Conservation (phyloP, 2,797 vertebrate genomes). For the Megalops cyprinoides region DNA sequence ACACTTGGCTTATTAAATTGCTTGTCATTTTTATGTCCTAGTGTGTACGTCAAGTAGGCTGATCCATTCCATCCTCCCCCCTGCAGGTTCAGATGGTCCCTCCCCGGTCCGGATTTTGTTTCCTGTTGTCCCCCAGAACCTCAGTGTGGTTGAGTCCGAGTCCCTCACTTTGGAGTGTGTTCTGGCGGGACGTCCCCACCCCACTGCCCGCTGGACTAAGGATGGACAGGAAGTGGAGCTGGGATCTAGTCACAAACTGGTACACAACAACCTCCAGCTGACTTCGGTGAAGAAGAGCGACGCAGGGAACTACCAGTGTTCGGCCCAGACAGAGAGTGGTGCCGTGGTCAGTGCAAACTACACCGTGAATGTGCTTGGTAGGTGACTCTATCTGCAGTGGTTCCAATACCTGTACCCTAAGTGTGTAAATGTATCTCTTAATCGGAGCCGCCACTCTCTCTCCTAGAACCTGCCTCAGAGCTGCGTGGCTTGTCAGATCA, state of each 20-base stretch:
- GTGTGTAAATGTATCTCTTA: background rate
- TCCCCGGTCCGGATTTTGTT: constrained; percentile 73
- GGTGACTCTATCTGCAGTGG: too few species aligned
- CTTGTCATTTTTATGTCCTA: background rate
- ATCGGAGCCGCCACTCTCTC: background rate
- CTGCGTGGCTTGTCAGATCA: constrained; percentile 71
- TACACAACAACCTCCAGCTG: constrained; percentile 79
- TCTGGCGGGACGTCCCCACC: constrained; percentile 66
- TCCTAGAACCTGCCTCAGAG: constrained; percentile 78
- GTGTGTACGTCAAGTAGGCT: background rate
- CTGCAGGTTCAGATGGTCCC: constrained; percentile 47
- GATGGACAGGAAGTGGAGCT: constrained; percentile 66
- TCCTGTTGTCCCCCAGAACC: constrained; percentile 66
- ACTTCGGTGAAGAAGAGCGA: constrained; percentile 64
- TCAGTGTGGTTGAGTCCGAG: constrained; percentile 70
- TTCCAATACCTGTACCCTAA: background rate
- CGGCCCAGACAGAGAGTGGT: constrained; percentile 65
- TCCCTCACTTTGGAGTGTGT: constrained; percentile 86
- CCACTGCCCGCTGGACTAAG: constrained; percentile 77
- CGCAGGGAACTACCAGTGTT: constrained; percentile 83
- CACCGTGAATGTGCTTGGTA: constrained; percentile 84
- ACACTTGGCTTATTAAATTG: background rate
- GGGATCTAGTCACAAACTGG: constrained; percentile 57
- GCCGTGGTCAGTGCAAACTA: constrained; percentile 73
- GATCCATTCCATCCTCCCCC: background rate